phyloP scores from a whole-genome alignment of 1,140 invertebrate species.

The Neodiprion fabricii region DNA sequence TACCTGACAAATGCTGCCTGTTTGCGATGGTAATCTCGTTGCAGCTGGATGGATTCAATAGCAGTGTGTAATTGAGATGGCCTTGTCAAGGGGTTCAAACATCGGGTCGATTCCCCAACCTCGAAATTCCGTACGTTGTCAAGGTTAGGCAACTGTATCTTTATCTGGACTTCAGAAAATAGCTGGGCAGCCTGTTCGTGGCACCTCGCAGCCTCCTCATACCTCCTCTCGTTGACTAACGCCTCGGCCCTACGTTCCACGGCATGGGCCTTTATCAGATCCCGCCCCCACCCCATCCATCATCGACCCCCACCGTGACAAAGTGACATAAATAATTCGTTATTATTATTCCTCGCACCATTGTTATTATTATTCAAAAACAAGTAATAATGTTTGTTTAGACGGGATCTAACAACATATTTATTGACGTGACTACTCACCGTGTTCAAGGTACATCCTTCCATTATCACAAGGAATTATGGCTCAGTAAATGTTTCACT shows the following conservation, averaged over 20 bases:
- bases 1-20: constrained; percentile 62
- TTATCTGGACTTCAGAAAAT: constrained; percentile 60
- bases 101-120: constrained; percentile 25
- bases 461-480: constrained; percentile 34
- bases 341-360: background rate
- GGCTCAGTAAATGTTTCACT: background rate
- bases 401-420: background rate
- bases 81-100: constrained; percentile 22
- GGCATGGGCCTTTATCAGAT: constrained; percentile 65
- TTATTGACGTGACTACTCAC: constrained; percentile 30
- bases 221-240: constrained; percentile 64
- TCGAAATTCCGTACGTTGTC: constrained; percentile 58
- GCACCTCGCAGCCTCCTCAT: constrained; percentile 69
- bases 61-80: constrained; percentile 38
- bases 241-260: constrained; percentile 69
- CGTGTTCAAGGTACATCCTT: constrained; percentile 44
- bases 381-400: constrained; percentile 10
- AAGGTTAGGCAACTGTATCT: constrained; percentile 52
- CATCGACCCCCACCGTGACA: background rate
- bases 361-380: constrained; percentile 2
- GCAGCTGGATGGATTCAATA: constrained; percentile 66
- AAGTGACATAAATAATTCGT: background rate
- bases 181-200: constrained; percentile 67
- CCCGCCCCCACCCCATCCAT: background rate
- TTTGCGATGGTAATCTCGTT: constrained; percentile 68